Evolutionary conservation across 1,140 invertebrate species (phyloP).

Genomic region (Hylaeus anthracinus): DNA sequence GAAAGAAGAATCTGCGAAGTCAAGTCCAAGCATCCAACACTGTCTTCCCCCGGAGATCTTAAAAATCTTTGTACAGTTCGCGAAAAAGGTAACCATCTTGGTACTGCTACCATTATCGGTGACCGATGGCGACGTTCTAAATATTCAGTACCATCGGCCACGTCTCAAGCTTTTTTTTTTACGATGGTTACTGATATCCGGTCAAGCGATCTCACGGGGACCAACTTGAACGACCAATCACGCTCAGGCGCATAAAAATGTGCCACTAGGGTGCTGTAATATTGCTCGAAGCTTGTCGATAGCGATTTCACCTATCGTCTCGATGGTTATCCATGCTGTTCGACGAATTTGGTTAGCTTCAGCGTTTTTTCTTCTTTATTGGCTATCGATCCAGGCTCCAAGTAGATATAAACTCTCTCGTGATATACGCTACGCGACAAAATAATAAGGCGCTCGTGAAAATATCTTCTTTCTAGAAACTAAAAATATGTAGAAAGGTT

Average conservation of each 20-base stretch:
- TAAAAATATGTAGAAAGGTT: too few relatives aligned
- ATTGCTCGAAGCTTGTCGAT: conserved; percentile 63
- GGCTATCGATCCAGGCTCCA: neutral
- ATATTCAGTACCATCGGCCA: neutral
- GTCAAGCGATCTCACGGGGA: conserved; percentile 73
- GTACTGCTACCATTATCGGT: too few relatives aligned
- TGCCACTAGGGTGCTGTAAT: conserved; percentile 73
- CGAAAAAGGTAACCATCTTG: neutral
- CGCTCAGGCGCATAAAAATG: conserved; percentile 73
- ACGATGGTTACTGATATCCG: conserved; percentile 69
- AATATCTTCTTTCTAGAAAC: too few relatives aligned
- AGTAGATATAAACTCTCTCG: neutral
- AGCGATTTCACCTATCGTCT: conserved; percentile 19
- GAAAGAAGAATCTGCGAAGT: conserved; percentile 21
- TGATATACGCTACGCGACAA: neutral
- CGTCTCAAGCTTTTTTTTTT: conserved; percentile 61
- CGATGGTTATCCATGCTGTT: conserved; percentile 8
- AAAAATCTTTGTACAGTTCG: conserved; percentile 1
- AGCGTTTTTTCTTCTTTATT: conserved; percentile 5
- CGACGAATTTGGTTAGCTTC: conserved; percentile 28
- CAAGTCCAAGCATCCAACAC: neutral
- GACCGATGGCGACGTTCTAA: neutral
- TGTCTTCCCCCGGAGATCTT: conserved; percentile 2
- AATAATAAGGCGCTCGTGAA: too few relatives aligned
- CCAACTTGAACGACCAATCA: conserved; percentile 70